Evolutionary conservation across 2,113 vertebrate species (phyloP), one percentile per base, ranked within the genome.

Genomic region (Ondatra zibethicus): DNA sequence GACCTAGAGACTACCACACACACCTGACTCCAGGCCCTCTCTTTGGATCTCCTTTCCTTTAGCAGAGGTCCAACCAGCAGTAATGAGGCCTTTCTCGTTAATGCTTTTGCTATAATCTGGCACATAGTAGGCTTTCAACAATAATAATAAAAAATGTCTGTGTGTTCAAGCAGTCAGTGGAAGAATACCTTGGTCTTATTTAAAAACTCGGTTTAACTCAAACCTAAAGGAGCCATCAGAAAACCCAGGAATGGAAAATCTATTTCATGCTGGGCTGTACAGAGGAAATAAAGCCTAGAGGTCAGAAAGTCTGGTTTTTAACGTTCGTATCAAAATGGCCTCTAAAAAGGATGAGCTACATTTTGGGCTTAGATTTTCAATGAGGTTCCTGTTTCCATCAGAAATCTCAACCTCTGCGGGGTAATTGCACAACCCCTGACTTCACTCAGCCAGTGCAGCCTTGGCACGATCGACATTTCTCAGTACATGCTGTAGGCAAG

Each of bases 401-500:
- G 88, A 95, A 96, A 92, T 88, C 77, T 96, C 73, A 89, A 68
- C 80, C 70, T 93, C 58, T 96, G 92, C 84, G 50, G 68, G 81
- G 76, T 76, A 70, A 92, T 97, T 95, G 89, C 97, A 95, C 92
- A 97, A 96, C 87, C 78, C 50, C 86, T 93, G 88, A 77, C 94
- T 98, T 93, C 8, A 0, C 84, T 91, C 89, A 50, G 82, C 92
- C 78, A 39, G 31, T 29, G 19, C 19, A 89, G 87, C 58, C 88
- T 96, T 97, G 93, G 96, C 94, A 96, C 0, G 0, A 23, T 45
- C 76, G 29, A 52, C 16, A 47, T 92, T 78, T 88, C 82, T 88
- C 84, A 72, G 76, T 95, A 95, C 93, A 91, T 75, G 95, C 97
- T 97, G 93, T 76, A 97, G 97, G 97, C 95, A 94, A 96, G 47